Conservation (phyloP, 92 coral and sea anemone genomes). For the Paramuricea clavata region DNA sequence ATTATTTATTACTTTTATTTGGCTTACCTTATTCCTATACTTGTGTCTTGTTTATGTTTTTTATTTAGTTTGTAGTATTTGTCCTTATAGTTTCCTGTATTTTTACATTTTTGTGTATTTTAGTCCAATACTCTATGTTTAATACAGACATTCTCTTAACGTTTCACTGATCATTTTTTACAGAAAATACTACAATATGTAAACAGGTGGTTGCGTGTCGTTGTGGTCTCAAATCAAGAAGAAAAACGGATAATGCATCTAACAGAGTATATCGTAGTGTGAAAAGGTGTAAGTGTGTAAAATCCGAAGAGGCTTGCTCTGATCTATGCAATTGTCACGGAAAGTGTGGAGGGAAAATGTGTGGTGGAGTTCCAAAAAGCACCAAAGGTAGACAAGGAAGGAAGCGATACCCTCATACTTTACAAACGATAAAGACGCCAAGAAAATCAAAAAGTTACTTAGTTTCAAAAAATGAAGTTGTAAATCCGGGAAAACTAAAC, state of each 20-base stretch:
- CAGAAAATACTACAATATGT: neutral
- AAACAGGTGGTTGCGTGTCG: slow-evolving; percentile 44
- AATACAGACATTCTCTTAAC: no score
- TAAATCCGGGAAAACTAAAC: slow-evolving; percentile 50
- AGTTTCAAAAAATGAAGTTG: slow-evolving; percentile 38
- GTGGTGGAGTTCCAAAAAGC: slow-evolving; percentile 23
- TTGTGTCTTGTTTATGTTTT: no score
- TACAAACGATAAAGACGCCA: slow-evolving; percentile 24
- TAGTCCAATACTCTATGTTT: neutral
- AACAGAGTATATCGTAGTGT: slow-evolving; percentile 52
- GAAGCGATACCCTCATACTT: slow-evolving; percentile 53
- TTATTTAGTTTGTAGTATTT: no score
- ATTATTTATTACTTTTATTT: no score
- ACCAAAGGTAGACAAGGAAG: slow-evolving; percentile 43
- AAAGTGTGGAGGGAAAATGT: slow-evolving; percentile 54
- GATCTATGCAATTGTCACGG: slow-evolving; percentile 60
- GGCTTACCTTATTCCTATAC: no score
- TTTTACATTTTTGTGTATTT: no score
- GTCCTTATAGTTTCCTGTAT: no score
- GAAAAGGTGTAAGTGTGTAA: slow-evolving; percentile 50
- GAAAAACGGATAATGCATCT: neutral
- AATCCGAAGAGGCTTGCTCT: slow-evolving; percentile 31
- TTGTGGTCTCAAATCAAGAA: slow-evolving; percentile 37
- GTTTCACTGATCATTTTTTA: neutral
- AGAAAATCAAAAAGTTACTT: slow-evolving; percentile 52